Base-by-base conservation (phyloP, 2,888 invertebrate species). In the Pocota personata region DNA sequence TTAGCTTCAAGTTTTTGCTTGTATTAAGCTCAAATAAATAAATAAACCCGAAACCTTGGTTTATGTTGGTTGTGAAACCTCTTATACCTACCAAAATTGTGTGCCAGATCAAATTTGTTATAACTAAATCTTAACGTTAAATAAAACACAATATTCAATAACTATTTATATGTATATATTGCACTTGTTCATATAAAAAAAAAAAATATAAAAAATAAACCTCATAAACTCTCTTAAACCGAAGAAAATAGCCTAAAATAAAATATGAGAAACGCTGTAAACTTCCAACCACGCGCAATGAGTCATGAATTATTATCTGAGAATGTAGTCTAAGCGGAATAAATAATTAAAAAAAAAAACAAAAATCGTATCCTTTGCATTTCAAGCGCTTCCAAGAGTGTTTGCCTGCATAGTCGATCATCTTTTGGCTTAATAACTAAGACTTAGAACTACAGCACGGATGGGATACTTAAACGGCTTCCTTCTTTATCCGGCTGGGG, bases 381-480 rank as follows among this genome's bases (percentile, higher is more conserved):
- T 60, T 27, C n/a, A 67, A 52, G 37, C 66, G 66, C 32, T 19
- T 35, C 35, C 6, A 50, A 35, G n/a, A 14, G 67, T 55, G 55
- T 16, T 27, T 43, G 55, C 55, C 55, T 52, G 37, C 66, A 55
- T 12, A 43, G 35, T 57, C 35, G 21, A 19, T 35, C 19, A n/a
- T n/a, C 16, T 62, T 71, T 76, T 76, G 66, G 69, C 62, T 46
- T 78, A 73, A 57, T 35, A 66, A 52, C 43, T 58, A 79, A 64
- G 21, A 64, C 71, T 71, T 75, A 80, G 10, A 10, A 2, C 79
- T 64, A 75, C 8, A 52, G 89, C 89, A 16, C 88, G 88, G 52
- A 89, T 88, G 40, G 90, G 83, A 14, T 88, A 88, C n/a, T 88
- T 83, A 30, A 1, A 89, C 90, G 10, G 86, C 57, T 43, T 88